Percentiles rank a stretch among this genome's conserved stretches.
phyloP scores from a whole-genome alignment of 2,113 vertebrate species.

The Mobula hypostoma region DNA sequence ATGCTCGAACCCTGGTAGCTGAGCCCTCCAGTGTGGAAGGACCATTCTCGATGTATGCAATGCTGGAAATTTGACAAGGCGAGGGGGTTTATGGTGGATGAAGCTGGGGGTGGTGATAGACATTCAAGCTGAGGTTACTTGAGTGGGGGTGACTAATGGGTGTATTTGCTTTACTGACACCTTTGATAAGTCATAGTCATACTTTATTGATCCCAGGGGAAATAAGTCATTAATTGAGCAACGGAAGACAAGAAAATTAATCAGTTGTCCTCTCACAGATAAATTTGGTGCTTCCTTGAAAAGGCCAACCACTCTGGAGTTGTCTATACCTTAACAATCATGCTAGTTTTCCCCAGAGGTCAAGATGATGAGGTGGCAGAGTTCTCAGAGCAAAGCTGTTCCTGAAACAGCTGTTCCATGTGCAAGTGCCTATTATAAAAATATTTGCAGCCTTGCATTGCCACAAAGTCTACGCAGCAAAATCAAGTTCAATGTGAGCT shows the following conservation, averaged over 20 bases:
- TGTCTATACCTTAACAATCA: neutral
- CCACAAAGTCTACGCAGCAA: neutral
- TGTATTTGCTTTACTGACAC: neutral
- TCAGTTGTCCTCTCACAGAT: neutral
- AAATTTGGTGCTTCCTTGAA: neutral
- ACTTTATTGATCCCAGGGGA: no score
- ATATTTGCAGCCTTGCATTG: neutral
- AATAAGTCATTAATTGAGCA: neutral
- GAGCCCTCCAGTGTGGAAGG: neutral
- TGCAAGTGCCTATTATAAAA: neutral
- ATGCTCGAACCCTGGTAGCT: neutral
- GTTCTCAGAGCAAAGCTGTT: neutral
- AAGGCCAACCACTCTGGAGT: neutral
- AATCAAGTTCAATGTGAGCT: neutral
- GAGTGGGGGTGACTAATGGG: no score
- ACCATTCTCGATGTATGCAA: neutral
- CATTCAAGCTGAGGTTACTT: neutral
- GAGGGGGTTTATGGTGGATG: neutral
- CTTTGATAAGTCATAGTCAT: neutral
- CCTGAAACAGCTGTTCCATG: neutral
- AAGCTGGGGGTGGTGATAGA: no score
- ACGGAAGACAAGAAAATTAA: neutral
- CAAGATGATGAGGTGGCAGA: neutral
- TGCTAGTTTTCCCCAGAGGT: neutral
- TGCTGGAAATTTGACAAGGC: neutral